phyloP scores from a whole-genome alignment of 2,888 invertebrate species.

The Gandaritis pyraliata region DNA sequence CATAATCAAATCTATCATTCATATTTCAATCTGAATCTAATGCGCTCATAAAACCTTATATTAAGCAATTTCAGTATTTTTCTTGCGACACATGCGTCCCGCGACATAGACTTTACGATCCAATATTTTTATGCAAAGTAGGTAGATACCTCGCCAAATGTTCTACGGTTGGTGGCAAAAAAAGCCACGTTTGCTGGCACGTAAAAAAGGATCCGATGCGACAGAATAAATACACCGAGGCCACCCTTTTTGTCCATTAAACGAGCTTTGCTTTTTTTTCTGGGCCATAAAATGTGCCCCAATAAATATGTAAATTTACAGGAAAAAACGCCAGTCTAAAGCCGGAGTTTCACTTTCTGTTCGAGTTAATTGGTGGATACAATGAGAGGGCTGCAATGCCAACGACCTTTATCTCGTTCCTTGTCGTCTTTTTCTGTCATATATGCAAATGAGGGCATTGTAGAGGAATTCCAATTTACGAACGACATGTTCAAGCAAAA shows the following conservation, averaged over 20 bases:
- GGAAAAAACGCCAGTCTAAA: slow-evolving; percentile 64
- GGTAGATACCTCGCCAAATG: slow-evolving; percentile 79
- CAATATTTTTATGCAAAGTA: slow-evolving; percentile 83
- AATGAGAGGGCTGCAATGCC: slow-evolving; percentile 61
- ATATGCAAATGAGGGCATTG: slow-evolving; percentile 49
- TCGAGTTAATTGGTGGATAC: slow-evolving; percentile 72
- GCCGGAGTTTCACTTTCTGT: slow-evolving; percentile 79
- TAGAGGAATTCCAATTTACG: slow-evolving; percentile 23
- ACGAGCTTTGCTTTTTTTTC: slow-evolving; percentile 75
- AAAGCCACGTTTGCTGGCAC: slow-evolving; percentile 79
- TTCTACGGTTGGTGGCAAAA: slow-evolving; percentile 72
- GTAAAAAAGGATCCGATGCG: slow-evolving; percentile 84
- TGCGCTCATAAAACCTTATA: slow-evolving; percentile 69
- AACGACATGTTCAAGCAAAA: slow-evolving; percentile 5
- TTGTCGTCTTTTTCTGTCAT: slow-evolving; percentile 47
- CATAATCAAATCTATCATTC: slow-evolving; percentile 61
- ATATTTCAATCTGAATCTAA: slow-evolving; percentile 66
- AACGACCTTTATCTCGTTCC: slow-evolving; percentile 65
- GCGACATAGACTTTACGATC: slow-evolving; percentile 78
- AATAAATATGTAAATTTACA: slow-evolving; percentile 84
- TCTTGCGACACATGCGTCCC: slow-evolving; percentile 71
- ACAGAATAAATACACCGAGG: slow-evolving; percentile 82
- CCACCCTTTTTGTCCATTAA: slow-evolving; percentile 84
- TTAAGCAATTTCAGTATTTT: slow-evolving; percentile 73
- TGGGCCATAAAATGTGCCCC: slow-evolving; percentile 83